Percentiles rank a stretch among this genome's conserved stretches.
These are phyloP conservation scores for Myotis findleyi DNA, from an alignment of 2,797 vertebrate genomes.

Conservation along the genomic window DNA sequence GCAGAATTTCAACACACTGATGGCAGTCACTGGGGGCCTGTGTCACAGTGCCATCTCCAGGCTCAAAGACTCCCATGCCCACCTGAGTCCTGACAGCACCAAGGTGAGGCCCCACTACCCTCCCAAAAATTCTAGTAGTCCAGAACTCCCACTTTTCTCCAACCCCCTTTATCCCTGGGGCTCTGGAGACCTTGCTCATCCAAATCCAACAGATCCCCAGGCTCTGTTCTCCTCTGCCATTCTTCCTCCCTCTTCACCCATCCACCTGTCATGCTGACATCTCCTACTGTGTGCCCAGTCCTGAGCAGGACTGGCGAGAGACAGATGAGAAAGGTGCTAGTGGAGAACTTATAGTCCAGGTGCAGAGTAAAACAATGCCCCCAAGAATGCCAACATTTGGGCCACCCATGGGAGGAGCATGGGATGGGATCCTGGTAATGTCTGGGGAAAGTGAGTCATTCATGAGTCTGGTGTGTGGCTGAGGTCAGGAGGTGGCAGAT, in stretches of 20 bases:
- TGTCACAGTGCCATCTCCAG: slow-evolving; percentile 96
- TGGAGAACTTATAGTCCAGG: not conserved
- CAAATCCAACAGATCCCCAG: not conserved
- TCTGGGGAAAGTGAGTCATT: not conserved
- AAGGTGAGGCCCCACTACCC: slow-evolving; percentile 88
- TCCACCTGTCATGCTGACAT: no score
- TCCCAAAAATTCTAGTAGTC: not conserved
- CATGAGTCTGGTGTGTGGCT: not conserved
- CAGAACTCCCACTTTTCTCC: not conserved
- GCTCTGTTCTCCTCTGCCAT: not conserved
- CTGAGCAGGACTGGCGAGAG: not conserved
- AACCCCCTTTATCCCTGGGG: not conserved
- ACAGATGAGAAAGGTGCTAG: not conserved
- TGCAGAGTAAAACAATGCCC: not conserved
- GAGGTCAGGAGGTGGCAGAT: not conserved
- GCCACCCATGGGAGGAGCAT: not conserved
- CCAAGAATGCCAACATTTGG: not conserved
- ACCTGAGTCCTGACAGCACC: slow-evolving; percentile 92
- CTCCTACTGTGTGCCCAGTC: not conserved
- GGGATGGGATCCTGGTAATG: not conserved
- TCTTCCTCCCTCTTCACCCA: not conserved
- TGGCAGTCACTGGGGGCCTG: slow-evolving; percentile 95
- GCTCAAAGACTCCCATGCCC: slow-evolving; percentile 93
- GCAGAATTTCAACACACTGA: slow-evolving; percentile 96
- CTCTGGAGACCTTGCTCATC: not conserved